Evolutionary conservation across 2,888 invertebrate genomes (phyloP).

Genomic region (Itoplectis maculator): DNA sequence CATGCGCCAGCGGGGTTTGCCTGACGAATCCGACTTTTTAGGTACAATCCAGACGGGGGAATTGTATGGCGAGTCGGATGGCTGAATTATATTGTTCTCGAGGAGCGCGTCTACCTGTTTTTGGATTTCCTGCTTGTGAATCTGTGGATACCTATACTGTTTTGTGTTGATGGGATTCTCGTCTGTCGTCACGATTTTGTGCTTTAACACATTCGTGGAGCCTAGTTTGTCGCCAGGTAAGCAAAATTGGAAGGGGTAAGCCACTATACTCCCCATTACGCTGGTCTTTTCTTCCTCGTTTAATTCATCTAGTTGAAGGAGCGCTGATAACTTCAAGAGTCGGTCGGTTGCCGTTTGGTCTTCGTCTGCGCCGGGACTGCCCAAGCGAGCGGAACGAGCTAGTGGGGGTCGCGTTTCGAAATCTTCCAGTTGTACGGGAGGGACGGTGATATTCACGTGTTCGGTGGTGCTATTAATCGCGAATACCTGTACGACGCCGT

Average conservation of each 20-base stretch:
- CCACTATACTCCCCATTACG: not conserved
- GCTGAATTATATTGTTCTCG: constrained; percentile 43
- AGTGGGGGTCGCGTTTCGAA: constrained; percentile 35
- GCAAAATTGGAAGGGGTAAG: constrained; percentile 44
- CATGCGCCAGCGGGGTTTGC: constrained; percentile 68
- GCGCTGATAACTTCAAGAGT: not conserved
- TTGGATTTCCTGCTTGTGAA: constrained; percentile 58
- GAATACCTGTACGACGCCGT: constrained; percentile 41
- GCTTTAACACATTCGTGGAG: constrained; percentile 22
- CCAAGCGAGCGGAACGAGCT: not conserved
- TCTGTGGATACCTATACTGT: constrained; percentile 53
- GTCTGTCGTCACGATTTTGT: constrained; percentile 46
- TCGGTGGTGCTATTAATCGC: constrained; percentile 38
- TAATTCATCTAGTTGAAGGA: constrained; percentile 28
- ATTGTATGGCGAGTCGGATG: constrained; percentile 63
- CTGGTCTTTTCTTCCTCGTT: constrained; percentile 47
- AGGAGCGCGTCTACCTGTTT: constrained; percentile 46
- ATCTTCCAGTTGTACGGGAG: constrained; percentile 41
- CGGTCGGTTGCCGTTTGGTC: not conserved
- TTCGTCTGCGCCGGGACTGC: not conserved
- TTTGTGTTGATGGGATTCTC: constrained; percentile 48
- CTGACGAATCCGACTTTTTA: constrained; percentile 69
- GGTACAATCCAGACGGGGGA: constrained; percentile 69
- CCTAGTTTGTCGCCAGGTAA: constrained; percentile 55
- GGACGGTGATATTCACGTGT: constrained; percentile 22